Base-by-base conservation (phyloP, 2,888 invertebrate species). In the Caradrina clavipalpis region DNA sequence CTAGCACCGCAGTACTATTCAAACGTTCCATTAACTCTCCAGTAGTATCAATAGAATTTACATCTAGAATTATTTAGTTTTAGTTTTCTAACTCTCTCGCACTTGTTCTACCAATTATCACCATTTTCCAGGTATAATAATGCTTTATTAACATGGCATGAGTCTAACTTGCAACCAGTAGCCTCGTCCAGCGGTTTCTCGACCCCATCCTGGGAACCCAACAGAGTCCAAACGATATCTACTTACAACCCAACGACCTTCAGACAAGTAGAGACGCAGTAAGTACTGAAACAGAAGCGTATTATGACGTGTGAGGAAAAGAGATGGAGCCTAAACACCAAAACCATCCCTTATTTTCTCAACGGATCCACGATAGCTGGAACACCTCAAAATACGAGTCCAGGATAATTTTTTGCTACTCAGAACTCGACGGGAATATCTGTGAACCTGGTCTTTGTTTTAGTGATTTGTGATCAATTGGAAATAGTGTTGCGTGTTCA, bases 251-350 rank as follows among this genome's bases (percentile, higher is more conserved):
- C 63, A 19, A n/a, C 85, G 2, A 49, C 82, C 8, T 92, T 89
- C 76, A 90, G 88, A 60, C 94, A 94, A 77, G 91, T 93, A 4
- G 95, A 95, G 77, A 84, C 94, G 19, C 92, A 94, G 95, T 95
- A 88, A 84, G 87, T 69, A 57, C 50, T 55, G 17, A 11, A 15
- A 8, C 11, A 19, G 21, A 39, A 49, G 31, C 67, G 47, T 53
- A 53, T 70, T 74, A 19, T 66, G 70, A 74, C 6, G 17, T 74
- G 75, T 45, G 45, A 45, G 45, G 17, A 11, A 45, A 17, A 45
- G 4, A 17, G 45, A 45, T 45, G 1, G 17, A 45, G 15, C 15
- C 17, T 17, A 17, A 45, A 13, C 2, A 13, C 39, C 8, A 51
- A 10, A 3, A 1, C n/a, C 35, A 19, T 22, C n/a, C 17, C 15